A percentile compares a stretch with the other conserved stretches of the same genome.
These are phyloP conservation scores for Bujurquina vittata DNA, from an alignment of 2,113 vertebrate species.

Conservation along the genomic window DNA sequence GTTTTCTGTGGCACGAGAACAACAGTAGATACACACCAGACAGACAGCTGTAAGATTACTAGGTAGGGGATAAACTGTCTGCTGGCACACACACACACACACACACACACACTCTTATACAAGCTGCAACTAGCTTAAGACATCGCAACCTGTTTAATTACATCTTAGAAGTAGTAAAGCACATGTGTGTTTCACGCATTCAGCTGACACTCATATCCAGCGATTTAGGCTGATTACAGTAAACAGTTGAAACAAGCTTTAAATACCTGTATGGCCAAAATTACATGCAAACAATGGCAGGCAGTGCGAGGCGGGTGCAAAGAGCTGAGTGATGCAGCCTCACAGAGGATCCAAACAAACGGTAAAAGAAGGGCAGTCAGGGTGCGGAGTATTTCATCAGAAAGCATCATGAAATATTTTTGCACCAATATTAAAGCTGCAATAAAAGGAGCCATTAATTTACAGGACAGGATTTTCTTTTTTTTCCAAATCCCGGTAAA, in stretches of 20 bases:
- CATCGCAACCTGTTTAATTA: conserved; percentile 61
- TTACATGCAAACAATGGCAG: conserved; percentile 22
- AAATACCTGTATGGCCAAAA: conserved; percentile 37
- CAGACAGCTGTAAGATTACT: conserved; percentile 65
- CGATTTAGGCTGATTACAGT: conserved; percentile 59
- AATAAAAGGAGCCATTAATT: rapidly evolving
- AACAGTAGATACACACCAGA: conserved; percentile 48
- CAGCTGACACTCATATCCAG: conserved; percentile 48
- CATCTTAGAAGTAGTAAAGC: conserved; percentile 58
- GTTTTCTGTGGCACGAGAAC: conserved; percentile 15
- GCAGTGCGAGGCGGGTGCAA: neutral
- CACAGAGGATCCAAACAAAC: neutral
- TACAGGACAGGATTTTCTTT: neutral
- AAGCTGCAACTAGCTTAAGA: conserved; percentile 57
- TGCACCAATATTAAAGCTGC: no score
- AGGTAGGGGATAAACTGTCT: conserved; percentile 62
- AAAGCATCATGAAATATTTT: neutral
- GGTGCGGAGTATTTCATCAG: neutral
- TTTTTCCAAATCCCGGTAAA: neutral
- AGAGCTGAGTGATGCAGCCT: neutral
- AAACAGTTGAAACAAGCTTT: conserved; percentile 57
- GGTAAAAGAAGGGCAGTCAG: rapidly evolving
- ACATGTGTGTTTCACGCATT: conserved; percentile 48
- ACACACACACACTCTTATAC: conserved; percentile 15
- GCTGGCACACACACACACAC: conserved; percentile 25